Base-by-base conservation (phyloP, 2,113 vertebrate genomes). In the Ctenodactylus gundi region DNA sequence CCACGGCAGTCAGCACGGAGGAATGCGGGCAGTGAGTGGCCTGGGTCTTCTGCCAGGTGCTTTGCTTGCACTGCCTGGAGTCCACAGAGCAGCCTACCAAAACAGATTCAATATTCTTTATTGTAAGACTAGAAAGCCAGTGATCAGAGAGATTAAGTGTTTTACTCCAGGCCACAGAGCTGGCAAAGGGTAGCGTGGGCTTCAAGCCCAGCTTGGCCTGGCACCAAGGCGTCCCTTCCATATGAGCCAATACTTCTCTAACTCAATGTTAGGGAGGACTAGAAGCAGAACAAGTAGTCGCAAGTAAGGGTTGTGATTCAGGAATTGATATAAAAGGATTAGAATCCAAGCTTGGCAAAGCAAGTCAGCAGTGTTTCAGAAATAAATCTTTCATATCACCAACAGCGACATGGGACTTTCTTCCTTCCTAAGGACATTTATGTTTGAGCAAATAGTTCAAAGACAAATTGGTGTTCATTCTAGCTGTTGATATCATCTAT, bases 321-420 rank as follows among this genome's bases (percentile, higher is more conserved):
- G 53, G n/a, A 87, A 88, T 4, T 31, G n/a, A 23, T 44, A 82
- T 57, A 78, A 3, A 70, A 70, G 31, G 23, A 49, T 86, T 68
- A 76, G 41, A 64, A 88, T 88, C 46, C 73, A 91, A 88, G 86
- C 57, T 49, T 73, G 82, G 78, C 67, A 92, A 78, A 85, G 25
- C 58, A 84, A 73, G 29, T 34, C 67, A 55, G 49, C 36, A 87
- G 13, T 64, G 7, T 64, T 90, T 44, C 4, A 3, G 60, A 88
- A 58, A 55, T 67, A 67, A 81, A 88, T 31, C 39, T 90, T 82
- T 34, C 6, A 62, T 11, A 14, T 49, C 60, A 20, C 34, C n/a
- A 60, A 77, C 27, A 81, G 44, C 49, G 34, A 41, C 46, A 11
- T 20, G 20, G 58, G 0, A 84, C 3, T 65, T 81, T 51, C 23